Evolutionary conservation across 2,888 invertebrate species (phyloP), one percentile per base, ranked within the genome.

Genomic region (Euphydryas editha): DNA sequence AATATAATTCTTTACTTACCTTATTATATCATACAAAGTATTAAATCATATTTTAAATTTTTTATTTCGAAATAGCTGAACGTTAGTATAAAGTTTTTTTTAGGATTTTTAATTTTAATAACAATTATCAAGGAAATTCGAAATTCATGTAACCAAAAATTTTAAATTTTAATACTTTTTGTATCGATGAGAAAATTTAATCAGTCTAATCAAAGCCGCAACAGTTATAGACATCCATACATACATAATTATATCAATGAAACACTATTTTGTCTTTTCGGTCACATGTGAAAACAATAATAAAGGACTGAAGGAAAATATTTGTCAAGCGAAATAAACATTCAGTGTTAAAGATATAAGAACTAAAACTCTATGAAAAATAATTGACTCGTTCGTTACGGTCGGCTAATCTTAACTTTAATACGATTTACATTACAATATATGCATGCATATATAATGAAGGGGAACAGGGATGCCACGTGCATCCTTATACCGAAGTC

Each of bases 211-310:
- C 30, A 30, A 7, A 30, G 6, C 30, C 30, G 30, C 30, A 8
- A 30, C 6, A 24, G 24, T 10, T 11, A 15, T 15, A 39, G 13
- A 13, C 20, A 20, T 0, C 2, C 20, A 20, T 3, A 20, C 11
- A 37, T 17, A 36, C 36, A 56, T 39, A 37, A 2, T 11, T 3
- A 18, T 15, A 13, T 21, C 10, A 18, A 13, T 37, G 1, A 15
- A 20, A 39, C 8, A 15, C 20, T 36, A n/a, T 71, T n/a, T 64
- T 57, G 30, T 69, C n/a, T 59, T 30, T 11, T 46, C 51, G 51
- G 39, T 62, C 47, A 56, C 18, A 59, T 56, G 54, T 62, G 67
- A 59, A 62, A 67, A 55, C 59, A 55, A 59, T 59, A 67, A 17
- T n/a, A 49, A 39, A 24, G 46, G 36, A 54, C 44, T 42, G 58